phyloP scores from a whole-genome alignment of 2,888 invertebrate species.

The Heliconius ismenius region DNA sequence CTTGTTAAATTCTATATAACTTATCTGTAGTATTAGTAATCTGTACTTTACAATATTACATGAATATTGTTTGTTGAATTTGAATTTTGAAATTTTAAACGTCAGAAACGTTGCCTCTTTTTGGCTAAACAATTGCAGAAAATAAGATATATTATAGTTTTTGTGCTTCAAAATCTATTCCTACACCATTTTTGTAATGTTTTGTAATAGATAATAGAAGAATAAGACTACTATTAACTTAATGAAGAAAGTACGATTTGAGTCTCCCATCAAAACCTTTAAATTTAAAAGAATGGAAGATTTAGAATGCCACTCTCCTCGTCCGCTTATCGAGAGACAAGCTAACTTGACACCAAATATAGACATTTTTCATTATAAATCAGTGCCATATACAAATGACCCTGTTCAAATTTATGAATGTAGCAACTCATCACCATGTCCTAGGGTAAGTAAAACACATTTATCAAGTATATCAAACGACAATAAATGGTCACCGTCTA shows the following conservation, averaged over 20 bases:
- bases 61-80: background rate
- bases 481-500: constrained; percentile 59
- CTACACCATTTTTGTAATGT: background rate
- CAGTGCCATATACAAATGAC: constrained; percentile 59
- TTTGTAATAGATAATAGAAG: background rate
- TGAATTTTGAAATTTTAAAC: constrained; percentile 13
- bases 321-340: constrained; percentile 64
- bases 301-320: constrained; percentile 71
- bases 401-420: constrained; percentile 65
- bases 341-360: constrained; percentile 50
- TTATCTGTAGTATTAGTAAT: background rate
- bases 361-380: constrained; percentile 43
- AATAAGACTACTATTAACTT: constrained; percentile 22
- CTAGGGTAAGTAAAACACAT: constrained; percentile 59
- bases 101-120: background rate
- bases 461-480: constrained; percentile 47
- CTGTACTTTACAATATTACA: background rate
- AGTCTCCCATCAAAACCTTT: constrained; percentile 54
- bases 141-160: background rate
- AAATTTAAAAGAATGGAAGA: constrained; percentile 57
- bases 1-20: background rate
- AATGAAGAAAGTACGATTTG: constrained; percentile 78
- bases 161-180: background rate
- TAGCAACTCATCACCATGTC: constrained; percentile 68
- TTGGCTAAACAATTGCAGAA: background rate